Conservation (phyloP, 2,113 vertebrate genomes). For the Tringa solitaria region DNA sequence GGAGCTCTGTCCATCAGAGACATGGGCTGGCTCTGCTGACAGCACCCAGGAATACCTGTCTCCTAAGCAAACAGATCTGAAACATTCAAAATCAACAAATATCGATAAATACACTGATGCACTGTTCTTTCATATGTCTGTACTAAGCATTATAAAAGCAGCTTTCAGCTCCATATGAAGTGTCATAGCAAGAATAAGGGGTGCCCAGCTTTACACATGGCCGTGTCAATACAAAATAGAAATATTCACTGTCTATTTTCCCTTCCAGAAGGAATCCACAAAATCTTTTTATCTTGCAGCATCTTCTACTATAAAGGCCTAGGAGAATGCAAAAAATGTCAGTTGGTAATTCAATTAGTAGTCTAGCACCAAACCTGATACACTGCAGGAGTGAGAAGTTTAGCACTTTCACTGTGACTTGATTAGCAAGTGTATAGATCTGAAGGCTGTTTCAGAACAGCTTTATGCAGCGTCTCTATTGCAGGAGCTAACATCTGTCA, state of each 20-base stretch:
- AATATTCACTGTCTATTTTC: background rate
- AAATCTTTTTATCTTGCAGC: background rate
- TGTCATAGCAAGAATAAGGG: background rate
- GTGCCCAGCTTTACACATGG: background rate
- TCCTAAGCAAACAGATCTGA: background rate
- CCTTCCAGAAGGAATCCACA: background rate
- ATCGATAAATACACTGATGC: background rate
- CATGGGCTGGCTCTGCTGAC: background rate
- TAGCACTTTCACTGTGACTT: background rate
- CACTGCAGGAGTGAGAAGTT: background rate
- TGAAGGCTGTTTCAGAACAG: background rate
- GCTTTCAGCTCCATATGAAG: background rate
- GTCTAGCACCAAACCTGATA: conserved; percentile 41
- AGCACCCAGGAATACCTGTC: background rate
- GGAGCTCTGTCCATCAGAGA: fast-evolving
- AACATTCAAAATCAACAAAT: background rate
- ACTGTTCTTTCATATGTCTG: background rate
- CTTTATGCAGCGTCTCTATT: background rate
- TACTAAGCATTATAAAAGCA: background rate
- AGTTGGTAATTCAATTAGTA: background rate
- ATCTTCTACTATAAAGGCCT: background rate
- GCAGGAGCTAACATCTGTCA: background rate
- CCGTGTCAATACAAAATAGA: background rate
- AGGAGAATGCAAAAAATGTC: conserved; percentile 6
- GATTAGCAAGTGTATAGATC: background rate